These are phyloP conservation scores for Urophycis tenuis DNA, from an alignment of 2,797 vertebrate genomes.

Conservation along the genomic window DNA sequence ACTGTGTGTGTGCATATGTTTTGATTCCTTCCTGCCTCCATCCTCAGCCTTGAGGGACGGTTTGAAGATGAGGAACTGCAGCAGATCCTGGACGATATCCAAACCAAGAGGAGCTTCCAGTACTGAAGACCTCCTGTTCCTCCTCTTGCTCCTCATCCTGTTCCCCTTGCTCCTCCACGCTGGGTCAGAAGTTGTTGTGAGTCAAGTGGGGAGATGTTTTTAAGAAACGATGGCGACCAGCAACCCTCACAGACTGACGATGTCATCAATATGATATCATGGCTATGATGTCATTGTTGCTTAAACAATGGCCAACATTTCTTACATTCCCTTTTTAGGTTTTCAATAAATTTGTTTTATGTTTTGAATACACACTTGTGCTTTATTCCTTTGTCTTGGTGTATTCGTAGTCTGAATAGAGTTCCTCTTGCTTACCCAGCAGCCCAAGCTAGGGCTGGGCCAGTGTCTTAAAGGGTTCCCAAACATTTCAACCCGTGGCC, in stretches of 20 bases:
- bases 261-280: not conserved
- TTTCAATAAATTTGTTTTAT: not conserved
- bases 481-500: no score
- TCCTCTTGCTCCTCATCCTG: no score
- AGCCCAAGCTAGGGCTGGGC: no score
- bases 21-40: not conserved
- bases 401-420: no score
- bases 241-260: not conserved
- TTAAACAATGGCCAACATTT: not conserved
- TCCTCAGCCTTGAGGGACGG: constrained; percentile 82
- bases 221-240: not conserved
- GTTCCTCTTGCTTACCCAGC: no score
- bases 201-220: not conserved
- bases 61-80: constrained; percentile 96
- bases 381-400: not conserved
- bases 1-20: not conserved
- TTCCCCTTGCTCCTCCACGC: not conserved
- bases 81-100: constrained; percentile 96
- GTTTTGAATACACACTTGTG: not conserved
- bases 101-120: constrained; percentile 97
- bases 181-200: not conserved
- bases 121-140: constrained; percentile 64
- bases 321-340: not conserved
- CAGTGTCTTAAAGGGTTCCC: no score
- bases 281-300: not conserved